Base-by-base conservation (phyloP, 2,888 invertebrate genomes). In the Folsomia manolachei region DNA sequence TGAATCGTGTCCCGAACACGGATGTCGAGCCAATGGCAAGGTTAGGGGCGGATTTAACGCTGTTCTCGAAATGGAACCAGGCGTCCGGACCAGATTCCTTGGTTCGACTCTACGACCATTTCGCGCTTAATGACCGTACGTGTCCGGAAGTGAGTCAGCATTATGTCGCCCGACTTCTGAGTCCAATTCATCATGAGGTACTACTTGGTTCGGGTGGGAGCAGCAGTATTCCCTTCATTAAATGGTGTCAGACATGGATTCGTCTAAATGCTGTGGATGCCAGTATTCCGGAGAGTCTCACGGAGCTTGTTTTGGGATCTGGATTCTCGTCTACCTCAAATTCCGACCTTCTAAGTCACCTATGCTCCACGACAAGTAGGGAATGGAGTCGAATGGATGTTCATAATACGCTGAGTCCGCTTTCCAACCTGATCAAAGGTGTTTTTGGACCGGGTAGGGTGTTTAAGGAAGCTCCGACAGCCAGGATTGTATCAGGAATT, bases 41-140 rank as follows among this genome's bases (percentile, higher is more conserved):
- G 19, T 65, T 80, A 2, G 80, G 77, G 1, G 75, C 72, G 11
- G 76, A 77, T 71, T 64, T 80, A 1, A 77, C 78, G 11, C n/a
- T 75, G 11, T 27, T 75, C 4, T 64, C 53, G n/a, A 27, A 19
- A 51, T 56, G 56, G 27, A 64, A n/a, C 70, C 27, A 7, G 24
- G 39, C 51, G 11, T n/a, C 27, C 27, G 27, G 27, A 66, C 24
- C 21, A 18, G 51, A 68, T 11, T 62, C 60, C n/a, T 52, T 23
- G 9, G 14, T n/a, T 0, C 63, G 69, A n/a, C 70, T 63, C 24
- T 79, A 78, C 68, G 72, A 76, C 27, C 27, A 64, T n/a, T 79
- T 78, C 69, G 80, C 77, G 4, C 52, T 78, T 52, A 62, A 72
- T 52, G 72, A 71, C 39, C 23, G 52, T 53, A 75, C 75, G 1